Percentiles rank a stretch among this genome's conserved stretches.
These are phyloP conservation scores for Polypterus senegalus DNA, from an alignment of 2,113 vertebrate species.

Conservation along the genomic window DNA sequence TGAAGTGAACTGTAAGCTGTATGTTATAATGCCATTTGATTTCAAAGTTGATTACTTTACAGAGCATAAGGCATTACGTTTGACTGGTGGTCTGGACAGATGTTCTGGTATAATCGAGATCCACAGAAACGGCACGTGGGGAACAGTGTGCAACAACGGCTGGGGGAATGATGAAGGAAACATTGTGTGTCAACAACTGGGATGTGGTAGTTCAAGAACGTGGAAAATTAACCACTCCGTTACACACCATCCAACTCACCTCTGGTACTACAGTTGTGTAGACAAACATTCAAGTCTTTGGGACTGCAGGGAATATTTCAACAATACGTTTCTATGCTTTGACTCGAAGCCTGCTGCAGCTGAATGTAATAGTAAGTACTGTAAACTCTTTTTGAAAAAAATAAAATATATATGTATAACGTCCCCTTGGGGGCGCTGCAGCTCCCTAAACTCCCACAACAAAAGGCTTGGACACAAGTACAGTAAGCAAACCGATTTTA, in stretches of 20 bases:
- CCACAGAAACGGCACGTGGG: slow-evolving; percentile 48
- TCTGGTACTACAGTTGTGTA: fast-evolving
- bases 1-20: slow-evolving; percentile 1
- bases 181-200: slow-evolving; percentile 39
- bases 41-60: slow-evolving; percentile 25
- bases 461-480: too few relatives aligned
- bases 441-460: too few relatives aligned
- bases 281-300: not conserved
- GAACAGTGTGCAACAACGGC: slow-evolving; percentile 34
- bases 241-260: slow-evolving; percentile 10
- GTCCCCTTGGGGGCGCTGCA: too few relatives aligned
- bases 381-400: not conserved
- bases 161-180: slow-evolving; percentile 23
- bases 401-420: too few relatives aligned
- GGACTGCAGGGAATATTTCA: slow-evolving; percentile 21
- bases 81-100: slow-evolving; percentile 40
- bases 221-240: slow-evolving; percentile 16
- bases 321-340: fast-evolving
- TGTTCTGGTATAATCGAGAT: slow-evolving; percentile 47
- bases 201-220: slow-evolving; percentile 7
- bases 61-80: slow-evolving; percentile 42
- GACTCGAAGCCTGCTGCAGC: slow-evolving; percentile 26
- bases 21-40: slow-evolving; percentile 31
- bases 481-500: too few relatives aligned
- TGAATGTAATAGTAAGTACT: slow-evolving; percentile 35